A percentile compares a stretch with the other conserved stretches of the same genome.
Conservation (phyloP, 2,113 vertebrate species). For the Thunnus thynnus region DNA sequence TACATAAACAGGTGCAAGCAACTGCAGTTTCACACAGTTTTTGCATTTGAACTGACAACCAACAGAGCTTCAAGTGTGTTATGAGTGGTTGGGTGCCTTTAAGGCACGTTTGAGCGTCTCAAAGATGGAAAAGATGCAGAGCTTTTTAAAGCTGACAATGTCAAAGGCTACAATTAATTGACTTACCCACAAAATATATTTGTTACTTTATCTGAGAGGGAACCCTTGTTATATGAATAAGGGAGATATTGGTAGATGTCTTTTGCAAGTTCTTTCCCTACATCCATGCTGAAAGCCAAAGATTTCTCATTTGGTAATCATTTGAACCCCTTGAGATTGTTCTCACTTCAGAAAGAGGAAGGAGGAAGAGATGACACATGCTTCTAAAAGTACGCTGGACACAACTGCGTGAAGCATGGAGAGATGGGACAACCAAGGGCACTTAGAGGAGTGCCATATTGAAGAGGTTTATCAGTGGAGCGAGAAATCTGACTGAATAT, state of each 20-base stretch:
- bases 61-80: slow-evolving; percentile 5
- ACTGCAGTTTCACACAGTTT: slow-evolving; percentile 33
- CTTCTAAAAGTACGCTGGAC: slow-evolving; percentile 43
- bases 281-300: neutral
- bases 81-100: too few relatives aligned
- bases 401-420: slow-evolving; percentile 31
- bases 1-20: slow-evolving; percentile 15
- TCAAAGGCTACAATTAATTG: neutral
- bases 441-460: slow-evolving; percentile 69
- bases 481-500: slow-evolving; percentile 78
- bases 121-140: neutral
- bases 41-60: neutral
- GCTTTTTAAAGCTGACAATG: neutral
- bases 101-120: neutral
- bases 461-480: slow-evolving; percentile 72
- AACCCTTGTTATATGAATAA: too few relatives aligned
- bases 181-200: neutral
- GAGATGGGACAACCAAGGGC: slow-evolving; percentile 68
- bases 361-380: slow-evolving; percentile 15
- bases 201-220: neutral
- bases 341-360: slow-evolving; percentile 16
- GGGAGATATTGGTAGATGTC: too few relatives aligned
- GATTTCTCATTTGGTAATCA: slow-evolving; percentile 52
- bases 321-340: slow-evolving; percentile 31
- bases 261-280: neutral